Conservation (phyloP, 2,113 vertebrate genomes). For the Thunnus maccoyii region DNA sequence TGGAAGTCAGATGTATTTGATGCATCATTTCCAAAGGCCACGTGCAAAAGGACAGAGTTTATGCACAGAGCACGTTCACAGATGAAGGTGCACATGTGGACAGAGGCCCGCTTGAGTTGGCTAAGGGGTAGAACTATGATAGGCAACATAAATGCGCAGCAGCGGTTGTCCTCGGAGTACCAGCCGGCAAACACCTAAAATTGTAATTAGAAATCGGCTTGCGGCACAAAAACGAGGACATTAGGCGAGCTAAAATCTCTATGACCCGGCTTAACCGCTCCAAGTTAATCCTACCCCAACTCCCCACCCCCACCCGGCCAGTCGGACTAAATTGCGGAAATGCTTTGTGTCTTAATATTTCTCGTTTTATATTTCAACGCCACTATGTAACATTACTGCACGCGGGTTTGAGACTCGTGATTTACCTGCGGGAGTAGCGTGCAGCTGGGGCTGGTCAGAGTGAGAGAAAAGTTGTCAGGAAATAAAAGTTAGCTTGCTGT, state of each 20-base stretch:
- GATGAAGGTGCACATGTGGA: neutral
- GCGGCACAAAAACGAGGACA: constrained; percentile 60
- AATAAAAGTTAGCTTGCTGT: constrained; percentile 21
- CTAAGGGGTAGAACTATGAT: neutral
- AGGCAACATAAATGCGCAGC: neutral
- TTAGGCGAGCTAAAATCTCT: constrained; percentile 70
- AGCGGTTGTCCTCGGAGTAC: neutral
- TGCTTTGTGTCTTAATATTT: neutral
- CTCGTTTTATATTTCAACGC: neutral
- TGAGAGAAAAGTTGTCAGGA: constrained; percentile 26
- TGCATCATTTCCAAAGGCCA: constrained; percentile 71
- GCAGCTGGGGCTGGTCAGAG: neutral
- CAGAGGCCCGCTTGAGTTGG: neutral
- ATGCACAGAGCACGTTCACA: neutral
- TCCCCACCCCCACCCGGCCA: constrained; percentile 59
- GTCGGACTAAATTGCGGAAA: constrained; percentile 1
- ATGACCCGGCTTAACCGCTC: constrained; percentile 75
- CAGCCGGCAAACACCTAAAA: neutral
- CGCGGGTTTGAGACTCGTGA: neutral
- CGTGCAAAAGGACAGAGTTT: too few species aligned
- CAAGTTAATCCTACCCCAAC: constrained; percentile 76
- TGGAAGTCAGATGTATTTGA: constrained; percentile 60
- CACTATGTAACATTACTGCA: neutral
- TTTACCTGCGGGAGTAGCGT: neutral
- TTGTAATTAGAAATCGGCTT: constrained; percentile 32